phyloP scores from a whole-genome alignment of 2,888 invertebrate genomes.

The Coronaproctus castanopsis region DNA sequence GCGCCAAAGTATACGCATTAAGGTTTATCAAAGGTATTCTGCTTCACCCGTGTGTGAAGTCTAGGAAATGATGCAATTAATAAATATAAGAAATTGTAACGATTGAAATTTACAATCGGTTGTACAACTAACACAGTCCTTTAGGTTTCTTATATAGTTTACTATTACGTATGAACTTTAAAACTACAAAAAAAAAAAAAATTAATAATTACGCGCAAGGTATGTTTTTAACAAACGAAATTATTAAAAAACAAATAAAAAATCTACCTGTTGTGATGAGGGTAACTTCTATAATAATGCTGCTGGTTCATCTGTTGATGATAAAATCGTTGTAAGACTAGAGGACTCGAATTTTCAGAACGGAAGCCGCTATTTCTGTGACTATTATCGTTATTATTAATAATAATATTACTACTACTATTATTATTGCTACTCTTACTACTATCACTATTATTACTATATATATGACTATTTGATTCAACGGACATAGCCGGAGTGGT shows the following conservation, averaged over 20 bases:
- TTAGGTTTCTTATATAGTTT: too few species aligned
- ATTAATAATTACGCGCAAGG: background rate
- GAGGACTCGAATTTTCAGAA: constrained; percentile 54
- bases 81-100: too few species aligned
- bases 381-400: constrained; percentile 7
- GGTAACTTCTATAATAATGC: constrained; percentile 24
- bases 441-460: background rate
- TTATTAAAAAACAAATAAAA: background rate
- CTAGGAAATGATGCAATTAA: too few species aligned
- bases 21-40: too few species aligned
- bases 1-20: too few species aligned
- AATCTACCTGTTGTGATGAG: constrained; percentile 8
- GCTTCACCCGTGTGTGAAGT: too few species aligned
- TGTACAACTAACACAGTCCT: too few species aligned
- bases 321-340: constrained; percentile 54
- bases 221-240: background rate
- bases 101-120: too few species aligned
- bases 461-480: background rate
- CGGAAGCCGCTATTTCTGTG: constrained; percentile 4
- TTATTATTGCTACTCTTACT: background rate
- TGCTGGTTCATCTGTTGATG: constrained; percentile 55
- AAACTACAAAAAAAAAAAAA: background rate
- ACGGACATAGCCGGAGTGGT: background rate
- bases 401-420: background rate
- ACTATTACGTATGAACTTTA: too few species aligned